Base-by-base conservation (phyloP, 2,888 invertebrate genomes). In the Matsumyia berberina region DNA sequence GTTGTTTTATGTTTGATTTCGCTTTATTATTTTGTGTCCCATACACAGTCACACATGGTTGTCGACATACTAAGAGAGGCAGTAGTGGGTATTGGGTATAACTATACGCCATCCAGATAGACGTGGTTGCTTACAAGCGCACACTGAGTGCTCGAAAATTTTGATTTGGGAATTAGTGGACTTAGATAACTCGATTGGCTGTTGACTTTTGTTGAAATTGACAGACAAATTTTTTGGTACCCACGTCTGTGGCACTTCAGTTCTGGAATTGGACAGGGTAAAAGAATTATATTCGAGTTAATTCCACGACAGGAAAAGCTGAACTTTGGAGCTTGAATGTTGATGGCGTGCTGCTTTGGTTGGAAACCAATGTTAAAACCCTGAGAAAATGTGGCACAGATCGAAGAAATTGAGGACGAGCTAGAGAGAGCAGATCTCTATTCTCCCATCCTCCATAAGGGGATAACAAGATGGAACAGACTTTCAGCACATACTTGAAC, bases 21-120 rank as follows among this genome's bases (percentile, higher is more conserved):
- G 31, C 39, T 44, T 33, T 53, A 33, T 31, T 73, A 31, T 74
- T 58, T 62, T 67, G 42, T 69, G 53, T 62, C 53, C 55, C 44
- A 73, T 55, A 64, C 24, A 24, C 44, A 55, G 17, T 0, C 62
- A 44, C 44, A 55, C 12, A 35, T 24, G 57, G 12, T 19, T 39
- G 58, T 31, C 46, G 29, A 35, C 35, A 37, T 11, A 29, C 35
- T 8, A 29, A 11, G 33, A 29, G 42, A 1, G 2, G 8, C 24
- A 24, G 24, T 24, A 4, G 24, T 24, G 4, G 24, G 24, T 24
- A 24, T 24, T 0, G 58, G n/a, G 37, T 57, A 37, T 7, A 39
- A n/a, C n/a, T n/a, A n/a, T n/a, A n/a, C n/a, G n/a, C 37, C 35
- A 37, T 37, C 24, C 37, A 29, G 17, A n/a, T 3, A 19, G 17